Percentiles rank a stretch among this genome's conserved stretches.
phyloP scores from a whole-genome alignment of 1,140 invertebrate species.

The Epicauta chinensis region DNA sequence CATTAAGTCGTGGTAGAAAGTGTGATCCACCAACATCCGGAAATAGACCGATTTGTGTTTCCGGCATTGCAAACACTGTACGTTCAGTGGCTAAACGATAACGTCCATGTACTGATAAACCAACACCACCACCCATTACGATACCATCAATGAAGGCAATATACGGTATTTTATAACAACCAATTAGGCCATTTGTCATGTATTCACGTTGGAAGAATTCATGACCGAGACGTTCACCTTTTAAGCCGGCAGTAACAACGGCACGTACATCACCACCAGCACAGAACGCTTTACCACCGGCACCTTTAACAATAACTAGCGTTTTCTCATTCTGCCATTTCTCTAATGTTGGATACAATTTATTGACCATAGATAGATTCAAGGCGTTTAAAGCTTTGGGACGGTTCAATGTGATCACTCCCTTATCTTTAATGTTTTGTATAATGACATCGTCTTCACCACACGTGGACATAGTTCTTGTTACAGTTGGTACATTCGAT shows the following conservation, averaged over 20 bases:
- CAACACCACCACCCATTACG: slow-evolving; percentile 98
- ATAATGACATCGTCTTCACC: slow-evolving; percentile 47
- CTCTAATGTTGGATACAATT: slow-evolving; percentile 75
- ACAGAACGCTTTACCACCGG: slow-evolving; percentile 94
- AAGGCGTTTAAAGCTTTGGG: slow-evolving; percentile 83
- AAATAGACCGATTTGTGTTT: slow-evolving; percentile 89
- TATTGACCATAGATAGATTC: slow-evolving; percentile 82
- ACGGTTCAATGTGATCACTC: slow-evolving; percentile 78
- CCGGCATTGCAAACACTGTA: slow-evolving; percentile 99
- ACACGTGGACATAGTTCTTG: slow-evolving; percentile 34
- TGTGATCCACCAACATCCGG: slow-evolving; percentile 94
- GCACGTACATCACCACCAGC: slow-evolving; percentile 94
- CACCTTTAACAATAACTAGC: slow-evolving; percentile 86
- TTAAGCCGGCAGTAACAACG: slow-evolving; percentile 63
- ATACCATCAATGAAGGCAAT: slow-evolving; percentile 94
- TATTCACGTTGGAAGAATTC: slow-evolving; percentile 93
- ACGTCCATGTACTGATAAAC: slow-evolving; percentile 89
- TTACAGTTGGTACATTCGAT: too few species aligned
- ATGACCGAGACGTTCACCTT: slow-evolving; percentile 56
- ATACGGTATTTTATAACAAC: slow-evolving; percentile 85
- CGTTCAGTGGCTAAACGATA: slow-evolving; percentile 94
- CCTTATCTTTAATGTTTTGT: slow-evolving; percentile 52
- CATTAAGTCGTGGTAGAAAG: slow-evolving; percentile 81
- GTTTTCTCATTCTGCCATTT: slow-evolving; percentile 80
- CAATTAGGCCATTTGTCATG: slow-evolving; percentile 83